Percentiles rank a stretch among this genome's conserved stretches.
These are phyloP conservation scores for Dasyurus viverrinus DNA, from an alignment of 2,113 vertebrate genomes.

Conservation along the genomic window DNA sequence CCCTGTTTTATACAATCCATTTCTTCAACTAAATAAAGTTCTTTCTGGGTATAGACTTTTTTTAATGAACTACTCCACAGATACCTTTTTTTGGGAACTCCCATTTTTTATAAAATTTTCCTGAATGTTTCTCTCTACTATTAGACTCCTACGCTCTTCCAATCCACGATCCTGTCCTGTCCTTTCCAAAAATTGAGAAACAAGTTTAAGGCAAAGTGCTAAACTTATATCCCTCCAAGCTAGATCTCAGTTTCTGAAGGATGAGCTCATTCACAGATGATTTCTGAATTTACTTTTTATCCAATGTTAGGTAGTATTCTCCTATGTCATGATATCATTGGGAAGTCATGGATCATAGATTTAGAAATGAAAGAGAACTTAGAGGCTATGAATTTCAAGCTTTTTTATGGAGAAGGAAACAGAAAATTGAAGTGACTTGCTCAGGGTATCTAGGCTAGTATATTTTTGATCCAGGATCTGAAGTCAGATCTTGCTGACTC, in stretches of 20 bases:
- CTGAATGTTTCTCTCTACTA: not conserved
- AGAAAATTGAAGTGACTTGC: not conserved
- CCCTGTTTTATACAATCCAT: not conserved
- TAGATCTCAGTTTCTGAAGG: not conserved
- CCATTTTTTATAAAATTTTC: conserved; percentile 14
- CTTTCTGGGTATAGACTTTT: not conserved
- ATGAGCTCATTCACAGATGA: not conserved
- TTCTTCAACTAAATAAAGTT: conserved; percentile 45
- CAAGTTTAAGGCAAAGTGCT: not conserved
- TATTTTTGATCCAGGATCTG: not conserved
- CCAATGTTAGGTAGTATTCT: not conserved
- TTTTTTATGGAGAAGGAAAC: not conserved
- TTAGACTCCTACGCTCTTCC: not conserved
- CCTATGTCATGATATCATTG: not conserved
- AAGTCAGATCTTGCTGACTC: not conserved
- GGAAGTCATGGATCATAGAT: not conserved
- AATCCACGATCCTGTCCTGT: not conserved
- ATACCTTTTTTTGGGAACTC: conserved; percentile 2
- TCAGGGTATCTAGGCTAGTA: not conserved
- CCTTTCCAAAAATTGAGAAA: not conserved
- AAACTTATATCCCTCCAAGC: not conserved
- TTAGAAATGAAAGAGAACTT: not conserved
- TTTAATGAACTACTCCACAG: conserved; percentile 6
- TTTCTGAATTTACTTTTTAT: not conserved
- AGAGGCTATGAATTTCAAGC: not conserved